Evolutionary conservation across 2,888 invertebrate species (phyloP).

Genomic region (Margaritifera margaritifera): DNA sequence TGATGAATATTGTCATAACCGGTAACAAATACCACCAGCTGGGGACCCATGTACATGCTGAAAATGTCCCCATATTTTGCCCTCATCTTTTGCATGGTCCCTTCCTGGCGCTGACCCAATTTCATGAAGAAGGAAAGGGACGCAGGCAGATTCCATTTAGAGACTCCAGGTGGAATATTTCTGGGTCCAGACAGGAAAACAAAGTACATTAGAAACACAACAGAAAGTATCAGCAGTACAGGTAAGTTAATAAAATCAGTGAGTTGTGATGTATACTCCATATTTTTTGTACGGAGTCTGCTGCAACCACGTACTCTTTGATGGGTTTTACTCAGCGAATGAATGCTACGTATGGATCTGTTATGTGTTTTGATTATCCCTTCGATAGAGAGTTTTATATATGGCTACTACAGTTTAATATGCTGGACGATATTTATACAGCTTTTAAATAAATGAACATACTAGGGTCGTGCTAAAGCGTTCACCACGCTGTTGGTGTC

Average conservation of each 20-base stretch:
- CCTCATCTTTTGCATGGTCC: constrained; percentile 9
- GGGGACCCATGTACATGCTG: constrained; percentile 21
- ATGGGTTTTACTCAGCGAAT: too few relatives aligned
- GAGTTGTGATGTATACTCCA: constrained; percentile 10
- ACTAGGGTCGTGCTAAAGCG: too few relatives aligned
- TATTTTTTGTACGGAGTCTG: neutral
- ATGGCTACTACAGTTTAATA: too few relatives aligned
- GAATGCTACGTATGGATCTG: too few relatives aligned
- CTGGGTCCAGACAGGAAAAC: constrained; percentile 7
- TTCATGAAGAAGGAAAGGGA: constrained; percentile 6
- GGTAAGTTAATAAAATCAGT: constrained; percentile 18
- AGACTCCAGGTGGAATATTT: constrained; percentile 29
- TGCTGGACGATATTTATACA: too few relatives aligned
- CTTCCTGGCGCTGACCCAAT: constrained; percentile 8
- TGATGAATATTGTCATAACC: constrained; percentile 32
- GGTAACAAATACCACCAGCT: constrained; percentile 20
- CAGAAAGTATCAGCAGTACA: constrained; percentile 10
- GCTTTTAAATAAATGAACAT: too few relatives aligned
- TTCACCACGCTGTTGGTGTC: too few relatives aligned
- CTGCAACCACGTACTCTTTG: too few relatives aligned
- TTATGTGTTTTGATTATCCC: too few relatives aligned
- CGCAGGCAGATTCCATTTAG: constrained; percentile 12
- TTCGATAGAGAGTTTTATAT: too few relatives aligned
- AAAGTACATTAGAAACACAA: constrained; percentile 14
- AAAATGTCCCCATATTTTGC: constrained; percentile 31